Conservation (phyloP, 2,888 invertebrate species). For the Tetanocera ferruginea region DNA sequence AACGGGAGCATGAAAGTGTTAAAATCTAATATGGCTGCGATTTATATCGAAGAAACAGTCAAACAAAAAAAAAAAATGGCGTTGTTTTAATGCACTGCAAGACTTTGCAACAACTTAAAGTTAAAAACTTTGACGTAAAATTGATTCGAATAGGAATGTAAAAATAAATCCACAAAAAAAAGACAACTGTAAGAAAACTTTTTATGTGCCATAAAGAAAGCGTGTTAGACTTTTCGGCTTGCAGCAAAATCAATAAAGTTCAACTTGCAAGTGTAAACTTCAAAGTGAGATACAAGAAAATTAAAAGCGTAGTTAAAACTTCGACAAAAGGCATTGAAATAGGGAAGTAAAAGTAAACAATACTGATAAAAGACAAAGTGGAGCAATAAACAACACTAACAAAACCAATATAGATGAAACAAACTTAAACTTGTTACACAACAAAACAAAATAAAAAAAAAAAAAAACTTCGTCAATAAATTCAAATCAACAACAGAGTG, state of each 20-base stretch:
- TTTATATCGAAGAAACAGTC: background rate
- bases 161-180: background rate
- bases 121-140: background rate
- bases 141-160: background rate
- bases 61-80: background rate
- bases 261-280: too few species aligned
- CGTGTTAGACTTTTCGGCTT: background rate
- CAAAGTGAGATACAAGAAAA: background rate
- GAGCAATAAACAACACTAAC: background rate
- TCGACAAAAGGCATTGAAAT: background rate
- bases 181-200: background rate
- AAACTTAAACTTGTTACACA: background rate
- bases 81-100: conserved; percentile 7
- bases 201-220: background rate
- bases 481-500: background rate
- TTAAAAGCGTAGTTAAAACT: background rate
- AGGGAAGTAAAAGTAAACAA: background rate
- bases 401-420: background rate
- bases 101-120: background rate
- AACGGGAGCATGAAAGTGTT: background rate
- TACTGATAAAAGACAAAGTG: background rate
- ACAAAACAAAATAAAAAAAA: background rate
- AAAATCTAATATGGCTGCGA: background rate
- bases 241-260: too few species aligned
- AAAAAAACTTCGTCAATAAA: background rate